phyloP scores from a whole-genome alignment of 2,113 vertebrate genomes.

The Gopherus evgoodei region DNA sequence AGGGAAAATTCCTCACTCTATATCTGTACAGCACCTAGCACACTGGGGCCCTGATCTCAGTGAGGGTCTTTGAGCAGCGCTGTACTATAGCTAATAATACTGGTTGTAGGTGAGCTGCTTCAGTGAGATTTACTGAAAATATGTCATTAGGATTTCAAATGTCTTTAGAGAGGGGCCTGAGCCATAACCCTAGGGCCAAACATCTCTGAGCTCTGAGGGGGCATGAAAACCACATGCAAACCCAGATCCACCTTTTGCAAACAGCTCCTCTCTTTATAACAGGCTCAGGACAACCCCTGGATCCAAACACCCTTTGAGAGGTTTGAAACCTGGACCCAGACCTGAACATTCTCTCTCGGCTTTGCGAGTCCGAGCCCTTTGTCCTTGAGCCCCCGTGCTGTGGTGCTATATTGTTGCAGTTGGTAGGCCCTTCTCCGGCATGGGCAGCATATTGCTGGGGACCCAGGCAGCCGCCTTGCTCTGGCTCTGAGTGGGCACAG shows the following conservation, averaged over 20 bases:
- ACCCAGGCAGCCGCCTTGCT: neutral
- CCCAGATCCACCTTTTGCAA: neutral
- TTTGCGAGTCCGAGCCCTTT: neutral
- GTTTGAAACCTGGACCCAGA: neutral
- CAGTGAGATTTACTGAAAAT: neutral
- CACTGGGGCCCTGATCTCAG: neutral
- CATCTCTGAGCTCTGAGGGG: neutral
- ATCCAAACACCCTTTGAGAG: neutral
- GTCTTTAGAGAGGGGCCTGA: neutral
- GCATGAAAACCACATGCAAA: neutral
- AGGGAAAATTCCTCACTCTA: neutral
- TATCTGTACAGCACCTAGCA: neutral
- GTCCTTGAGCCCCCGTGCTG: no score
- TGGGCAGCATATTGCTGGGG: no score
- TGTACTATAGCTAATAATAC: neutral
- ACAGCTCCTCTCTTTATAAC: neutral
- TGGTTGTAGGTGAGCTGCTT: neutral
- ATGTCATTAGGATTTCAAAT: neutral
- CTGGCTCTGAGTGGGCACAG: neutral
- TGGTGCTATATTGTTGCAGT: neutral
- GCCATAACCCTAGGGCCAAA: no score
- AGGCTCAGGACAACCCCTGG: neutral
- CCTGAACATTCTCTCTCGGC: neutral
- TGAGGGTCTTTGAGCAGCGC: neutral
- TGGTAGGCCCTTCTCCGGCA: no score